A percentile compares a stretch with the other conserved stretches of the same genome.
Evolutionary conservation across 2,797 vertebrate genomes (phyloP).

Genomic region (Sebastes trivittatus): DNA sequence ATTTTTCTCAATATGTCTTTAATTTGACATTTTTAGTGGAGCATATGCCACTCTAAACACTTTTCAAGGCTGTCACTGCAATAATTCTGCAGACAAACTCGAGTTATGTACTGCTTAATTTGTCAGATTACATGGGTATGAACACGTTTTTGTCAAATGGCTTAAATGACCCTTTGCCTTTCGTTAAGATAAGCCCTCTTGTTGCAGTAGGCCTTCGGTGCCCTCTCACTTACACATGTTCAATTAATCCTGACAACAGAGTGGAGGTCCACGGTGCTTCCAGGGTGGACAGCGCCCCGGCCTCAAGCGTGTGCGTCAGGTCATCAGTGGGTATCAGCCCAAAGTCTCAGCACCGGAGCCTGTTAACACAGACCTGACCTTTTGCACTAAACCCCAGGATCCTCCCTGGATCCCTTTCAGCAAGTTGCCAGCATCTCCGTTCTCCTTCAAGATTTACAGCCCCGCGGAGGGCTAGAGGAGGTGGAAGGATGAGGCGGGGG

Average conservation of each 20-base stretch:
- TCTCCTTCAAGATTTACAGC: conserved; percentile 84
- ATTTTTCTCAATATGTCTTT: conserved; percentile 86
- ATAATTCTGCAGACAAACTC: conserved; percentile 34
- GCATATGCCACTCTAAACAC: conserved; percentile 77
- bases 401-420: conserved; percentile 80
- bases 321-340: conserved; percentile 66
- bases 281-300: conserved; percentile 34
- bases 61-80: conserved; percentile 62
- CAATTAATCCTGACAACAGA: conserved; percentile 55
- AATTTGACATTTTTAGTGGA: conserved; percentile 77
- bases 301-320: conserved; percentile 57
- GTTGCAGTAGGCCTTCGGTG: conserved; percentile 38
- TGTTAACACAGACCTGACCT: conserved; percentile 79
- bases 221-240: conserved; percentile 49
- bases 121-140: conserved; percentile 74
- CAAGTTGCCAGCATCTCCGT: conserved; percentile 80
- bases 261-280: conserved; percentile 32
- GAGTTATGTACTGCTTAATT: conserved; percentile 65
- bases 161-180: conserved; percentile 67
- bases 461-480: conserved; percentile 50
- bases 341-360: conserved; percentile 58
- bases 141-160: conserved; percentile 60
- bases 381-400: conserved; percentile 75
- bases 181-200: conserved; percentile 59
- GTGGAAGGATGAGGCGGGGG: conserved; percentile 27